A percentile compares a stretch with the other conserved stretches of the same genome.
phyloP scores from a whole-genome alignment of 2,797 vertebrate species.

The Cossypha dichroa region DNA sequence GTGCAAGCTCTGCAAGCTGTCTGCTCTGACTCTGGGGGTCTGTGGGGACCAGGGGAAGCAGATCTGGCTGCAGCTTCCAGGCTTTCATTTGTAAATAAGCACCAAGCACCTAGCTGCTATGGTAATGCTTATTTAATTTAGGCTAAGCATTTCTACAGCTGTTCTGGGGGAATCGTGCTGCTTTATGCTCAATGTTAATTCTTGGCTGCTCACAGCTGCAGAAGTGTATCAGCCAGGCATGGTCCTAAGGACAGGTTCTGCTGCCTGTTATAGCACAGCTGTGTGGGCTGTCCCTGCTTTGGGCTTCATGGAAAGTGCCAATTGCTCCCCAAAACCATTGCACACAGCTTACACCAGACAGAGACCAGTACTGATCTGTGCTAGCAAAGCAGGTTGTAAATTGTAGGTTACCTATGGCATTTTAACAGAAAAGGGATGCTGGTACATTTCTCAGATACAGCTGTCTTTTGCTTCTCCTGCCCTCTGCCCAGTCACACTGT shows the following conservation, averaged over 20 bases:
- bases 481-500: background rate
- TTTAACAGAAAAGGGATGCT: background rate
- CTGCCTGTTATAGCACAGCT: background rate
- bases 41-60: background rate
- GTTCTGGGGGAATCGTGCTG: background rate
- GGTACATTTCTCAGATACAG: background rate
- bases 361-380: fast-evolving
- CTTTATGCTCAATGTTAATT: background rate
- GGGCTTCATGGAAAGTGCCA: background rate
- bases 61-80: background rate
- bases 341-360: background rate
- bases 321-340: background rate
- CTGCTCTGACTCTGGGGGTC: background rate
- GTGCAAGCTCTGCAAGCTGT: background rate
- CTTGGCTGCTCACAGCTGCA: constrained; percentile 27
- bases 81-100: constrained; percentile 41
- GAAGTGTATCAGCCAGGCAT: background rate
- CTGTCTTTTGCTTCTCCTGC: background rate
- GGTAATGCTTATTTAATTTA: constrained; percentile 55
- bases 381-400: background rate
- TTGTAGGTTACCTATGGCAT: background rate
- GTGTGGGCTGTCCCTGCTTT: background rate
- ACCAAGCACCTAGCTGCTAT: constrained; percentile 50
- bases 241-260: background rate
- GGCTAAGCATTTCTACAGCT: constrained; percentile 44